phyloP scores from a whole-genome alignment of 2,888 invertebrate genomes.

The Blomia tropicalis region DNA sequence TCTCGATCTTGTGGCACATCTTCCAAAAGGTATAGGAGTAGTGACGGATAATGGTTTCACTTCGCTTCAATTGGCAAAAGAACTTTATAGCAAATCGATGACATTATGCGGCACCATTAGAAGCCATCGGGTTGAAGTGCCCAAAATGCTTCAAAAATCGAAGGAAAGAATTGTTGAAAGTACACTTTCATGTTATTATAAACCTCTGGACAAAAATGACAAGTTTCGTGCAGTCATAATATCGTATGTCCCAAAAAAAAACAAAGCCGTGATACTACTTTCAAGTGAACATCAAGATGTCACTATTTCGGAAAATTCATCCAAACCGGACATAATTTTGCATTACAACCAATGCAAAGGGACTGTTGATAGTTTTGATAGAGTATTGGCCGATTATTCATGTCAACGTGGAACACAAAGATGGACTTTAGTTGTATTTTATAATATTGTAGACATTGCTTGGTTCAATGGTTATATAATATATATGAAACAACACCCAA shows the following conservation, averaged over 20 bases:
- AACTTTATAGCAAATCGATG: background rate
- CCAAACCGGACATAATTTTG: conserved; percentile 1
- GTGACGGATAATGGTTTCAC: background rate
- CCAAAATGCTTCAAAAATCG: background rate
- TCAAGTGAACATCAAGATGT: background rate
- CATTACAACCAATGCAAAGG: conserved; percentile 5
- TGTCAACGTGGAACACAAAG: background rate
- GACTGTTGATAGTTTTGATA: conserved; percentile 12
- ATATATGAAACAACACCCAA: background rate
- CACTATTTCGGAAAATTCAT: background rate
- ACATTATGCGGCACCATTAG: background rate
- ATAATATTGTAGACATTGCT: conserved; percentile 1
- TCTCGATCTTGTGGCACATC: background rate
- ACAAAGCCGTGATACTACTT: background rate
- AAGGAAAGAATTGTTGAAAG: background rate
- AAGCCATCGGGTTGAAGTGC: background rate
- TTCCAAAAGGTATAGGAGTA: background rate
- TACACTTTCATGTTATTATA: too few relatives aligned
- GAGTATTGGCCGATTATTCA: background rate
- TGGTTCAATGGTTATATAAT: background rate
- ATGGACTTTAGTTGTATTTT: background rate
- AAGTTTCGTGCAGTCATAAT: background rate
- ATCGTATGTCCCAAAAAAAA: background rate
- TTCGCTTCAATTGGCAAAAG: background rate
- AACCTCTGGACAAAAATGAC: too few relatives aligned